Evolutionary conservation across 1,140 invertebrate genomes (phyloP).

Genomic region (Penaeus vannamei): DNA sequence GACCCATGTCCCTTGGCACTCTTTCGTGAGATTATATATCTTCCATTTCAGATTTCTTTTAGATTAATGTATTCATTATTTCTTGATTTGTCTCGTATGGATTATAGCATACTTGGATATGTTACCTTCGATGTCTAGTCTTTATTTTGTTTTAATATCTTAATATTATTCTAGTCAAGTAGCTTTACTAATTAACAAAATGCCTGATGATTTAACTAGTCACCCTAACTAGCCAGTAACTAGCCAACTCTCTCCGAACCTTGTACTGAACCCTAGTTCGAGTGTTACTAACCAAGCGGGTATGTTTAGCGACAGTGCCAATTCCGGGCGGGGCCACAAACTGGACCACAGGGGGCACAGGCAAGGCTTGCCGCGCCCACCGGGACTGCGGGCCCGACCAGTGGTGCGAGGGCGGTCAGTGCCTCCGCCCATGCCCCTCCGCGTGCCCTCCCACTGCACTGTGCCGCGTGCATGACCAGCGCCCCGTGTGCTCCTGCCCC

Average conservation of each 20-base stretch:
- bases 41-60: too few species aligned
- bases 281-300: slow-evolving; percentile 35
- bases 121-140: neutral
- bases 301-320: slow-evolving; percentile 7
- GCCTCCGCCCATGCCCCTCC: slow-evolving; percentile 67
- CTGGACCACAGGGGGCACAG: slow-evolving; percentile 79
- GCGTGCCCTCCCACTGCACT: slow-evolving; percentile 69
- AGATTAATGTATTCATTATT: too few species aligned
- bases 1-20: too few species aligned
- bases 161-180: slow-evolving; percentile 32
- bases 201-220: slow-evolving; percentile 24
- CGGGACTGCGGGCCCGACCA: slow-evolving; percentile 69
- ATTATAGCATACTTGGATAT: slow-evolving; percentile 69
- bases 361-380: slow-evolving; percentile 73
- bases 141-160: neutral
- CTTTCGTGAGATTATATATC: too few species aligned
- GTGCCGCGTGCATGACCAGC: slow-evolving; percentile 69
- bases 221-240: neutral
- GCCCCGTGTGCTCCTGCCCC: slow-evolving; percentile 69
- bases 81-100: neutral
- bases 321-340: slow-evolving; percentile 65
- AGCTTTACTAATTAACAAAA: slow-evolving; percentile 20
- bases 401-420: slow-evolving; percentile 69
- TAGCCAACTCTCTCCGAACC: neutral
- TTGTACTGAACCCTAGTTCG: neutral